phyloP scores from a whole-genome alignment of 2,888 invertebrate species.

The Calliscelio sp. region DNA sequence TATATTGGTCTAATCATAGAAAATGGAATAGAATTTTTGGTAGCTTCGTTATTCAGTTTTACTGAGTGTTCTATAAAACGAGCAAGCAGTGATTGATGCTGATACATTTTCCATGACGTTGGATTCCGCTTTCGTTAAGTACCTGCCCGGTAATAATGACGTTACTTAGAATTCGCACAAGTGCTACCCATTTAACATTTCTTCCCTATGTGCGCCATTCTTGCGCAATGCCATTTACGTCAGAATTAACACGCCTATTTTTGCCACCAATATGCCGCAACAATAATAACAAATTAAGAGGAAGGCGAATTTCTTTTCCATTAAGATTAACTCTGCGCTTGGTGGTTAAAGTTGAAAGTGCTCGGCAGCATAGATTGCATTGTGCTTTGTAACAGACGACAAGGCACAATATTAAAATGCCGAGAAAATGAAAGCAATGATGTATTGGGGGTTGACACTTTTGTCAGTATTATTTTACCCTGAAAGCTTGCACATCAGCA shows the following conservation, averaged over 20 bases:
- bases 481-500: background rate
- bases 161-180: slow-evolving; percentile 41
- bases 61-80: background rate
- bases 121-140: slow-evolving; percentile 1
- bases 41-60: background rate
- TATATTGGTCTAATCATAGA: too few species aligned
- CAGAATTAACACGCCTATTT: slow-evolving; percentile 48
- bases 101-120: slow-evolving; percentile 3
- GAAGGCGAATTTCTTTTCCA: slow-evolving; percentile 23
- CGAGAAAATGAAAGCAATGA: background rate
- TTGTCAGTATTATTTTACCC: background rate
- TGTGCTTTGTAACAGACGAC: slow-evolving; percentile 9
- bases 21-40: too few species aligned
- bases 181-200: slow-evolving; percentile 38
- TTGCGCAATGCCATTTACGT: slow-evolving; percentile 48
- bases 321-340: slow-evolving; percentile 19
- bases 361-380: background rate
- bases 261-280: slow-evolving; percentile 21
- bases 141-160: slow-evolving; percentile 17
- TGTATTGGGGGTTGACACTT: background rate
- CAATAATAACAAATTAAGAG: slow-evolving; percentile 20
- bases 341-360: slow-evolving; percentile 9
- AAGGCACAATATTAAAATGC: background rate
- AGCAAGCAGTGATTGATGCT: background rate
- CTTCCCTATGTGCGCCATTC: slow-evolving; percentile 8